Evolutionary conservation across 2,797 vertebrate genomes (phyloP).

Genomic region (Chaetophractus vellerosus): DNA sequence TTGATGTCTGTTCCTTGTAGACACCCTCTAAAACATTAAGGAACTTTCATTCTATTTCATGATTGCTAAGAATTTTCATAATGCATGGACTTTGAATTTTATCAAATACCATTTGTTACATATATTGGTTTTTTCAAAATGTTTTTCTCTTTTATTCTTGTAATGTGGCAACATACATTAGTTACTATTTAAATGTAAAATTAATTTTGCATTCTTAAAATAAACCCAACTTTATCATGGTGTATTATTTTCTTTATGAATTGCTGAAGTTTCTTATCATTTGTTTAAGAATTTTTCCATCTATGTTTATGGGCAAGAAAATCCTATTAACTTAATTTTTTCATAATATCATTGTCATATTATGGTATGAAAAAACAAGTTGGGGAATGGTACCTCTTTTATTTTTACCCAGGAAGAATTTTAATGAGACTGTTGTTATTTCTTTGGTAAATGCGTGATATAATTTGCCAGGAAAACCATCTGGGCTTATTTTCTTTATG

Average conservation of each 20-base stretch:
- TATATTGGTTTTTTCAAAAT: not conserved
- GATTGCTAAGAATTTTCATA: not conserved
- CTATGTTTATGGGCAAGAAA: slow-evolving; percentile 3
- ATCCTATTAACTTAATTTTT: not conserved
- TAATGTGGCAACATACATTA: not conserved
- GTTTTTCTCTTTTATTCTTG: not conserved
- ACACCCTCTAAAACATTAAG: not conserved
- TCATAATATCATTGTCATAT: not conserved
- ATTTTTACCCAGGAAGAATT: not conserved
- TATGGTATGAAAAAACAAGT: not conserved
- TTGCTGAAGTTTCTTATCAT: slow-evolving; percentile 12
- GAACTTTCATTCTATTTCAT: not conserved
- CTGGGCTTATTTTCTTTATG: not conserved
- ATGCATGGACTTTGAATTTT: not conserved
- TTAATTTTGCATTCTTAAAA: not conserved
- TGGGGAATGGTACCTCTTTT: not conserved
- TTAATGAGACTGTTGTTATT: not conserved
- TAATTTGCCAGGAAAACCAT: not conserved
- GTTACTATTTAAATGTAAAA: not conserved
- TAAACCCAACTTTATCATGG: not conserved
- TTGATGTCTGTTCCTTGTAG: not conserved
- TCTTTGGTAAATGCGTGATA: not conserved
- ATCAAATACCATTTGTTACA: too few relatives aligned
- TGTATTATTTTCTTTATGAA: not conserved
- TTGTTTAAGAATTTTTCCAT: not conserved